Evolutionary conservation across 2,888 invertebrate species (phyloP).

Genomic region (Ormyrus pomaceus): DNA sequence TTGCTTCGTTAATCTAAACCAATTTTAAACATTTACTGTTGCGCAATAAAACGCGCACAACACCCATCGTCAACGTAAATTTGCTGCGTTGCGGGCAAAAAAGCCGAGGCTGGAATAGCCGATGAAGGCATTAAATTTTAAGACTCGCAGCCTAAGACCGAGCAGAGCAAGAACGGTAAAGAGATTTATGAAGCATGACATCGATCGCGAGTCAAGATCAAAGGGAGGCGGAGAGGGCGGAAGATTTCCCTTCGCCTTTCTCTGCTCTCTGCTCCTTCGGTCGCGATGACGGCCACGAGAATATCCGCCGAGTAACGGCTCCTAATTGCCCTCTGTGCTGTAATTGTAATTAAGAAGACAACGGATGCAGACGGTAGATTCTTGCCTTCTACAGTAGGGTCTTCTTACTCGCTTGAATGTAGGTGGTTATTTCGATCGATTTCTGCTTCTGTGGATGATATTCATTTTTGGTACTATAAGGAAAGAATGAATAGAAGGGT

Average conservation of each 20-base stretch:
- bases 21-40: neutral
- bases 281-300: conserved; percentile 53
- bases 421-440: no score
- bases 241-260: conserved; percentile 45
- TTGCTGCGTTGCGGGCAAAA: neutral
- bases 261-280: conserved; percentile 63
- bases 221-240: conserved; percentile 15
- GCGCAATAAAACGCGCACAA: neutral
- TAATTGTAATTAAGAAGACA: conserved; percentile 61
- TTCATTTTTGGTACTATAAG: no score
- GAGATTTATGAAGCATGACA: conserved; percentile 58
- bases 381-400: no score
- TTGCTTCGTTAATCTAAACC: neutral
- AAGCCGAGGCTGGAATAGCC: neutral
- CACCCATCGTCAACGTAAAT: conserved; percentile 1
- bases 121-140: conserved; percentile 20
- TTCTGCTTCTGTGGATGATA: no score
- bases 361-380: neutral
- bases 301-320: conserved; percentile 59
- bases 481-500: no score
- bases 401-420: no score
- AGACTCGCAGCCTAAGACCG: neutral
- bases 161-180: conserved; percentile 38
- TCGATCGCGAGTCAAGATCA: conserved; percentile 55
- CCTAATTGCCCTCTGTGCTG: conserved; percentile 59